Percentiles rank a stretch among this genome's conserved stretches.
Evolutionary conservation across 1,140 invertebrate genomes (phyloP).

Genomic region (Brachionus rubens): DNA sequence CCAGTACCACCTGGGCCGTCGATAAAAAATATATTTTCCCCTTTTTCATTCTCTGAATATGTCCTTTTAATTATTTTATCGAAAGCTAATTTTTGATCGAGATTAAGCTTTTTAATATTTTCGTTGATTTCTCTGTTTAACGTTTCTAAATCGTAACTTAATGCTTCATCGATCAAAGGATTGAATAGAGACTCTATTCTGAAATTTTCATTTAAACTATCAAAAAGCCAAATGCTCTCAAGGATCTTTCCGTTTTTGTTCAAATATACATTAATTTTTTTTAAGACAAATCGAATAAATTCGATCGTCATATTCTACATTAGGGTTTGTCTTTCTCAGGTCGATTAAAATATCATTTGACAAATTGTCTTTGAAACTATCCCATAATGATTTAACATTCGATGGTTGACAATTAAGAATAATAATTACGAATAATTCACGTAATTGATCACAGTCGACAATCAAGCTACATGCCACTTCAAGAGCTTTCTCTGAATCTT

Average conservation of each 20-base stretch:
- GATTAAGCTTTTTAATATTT: neutral
- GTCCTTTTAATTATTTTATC: neutral
- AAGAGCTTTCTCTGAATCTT: neutral
- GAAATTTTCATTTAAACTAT: neutral
- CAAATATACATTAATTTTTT: neutral
- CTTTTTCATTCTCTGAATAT: neutral
- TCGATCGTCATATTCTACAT: neutral
- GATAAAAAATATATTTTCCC: neutral
- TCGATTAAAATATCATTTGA: conserved; percentile 2
- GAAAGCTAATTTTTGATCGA: neutral
- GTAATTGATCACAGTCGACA: neutral
- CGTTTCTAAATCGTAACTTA: neutral
- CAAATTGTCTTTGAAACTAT: neutral
- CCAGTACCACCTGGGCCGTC: neutral
- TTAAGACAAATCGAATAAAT: conserved; percentile 1
- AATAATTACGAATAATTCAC: conserved; percentile 3
- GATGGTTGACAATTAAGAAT: conserved; percentile 9
- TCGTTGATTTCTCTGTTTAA: neutral
- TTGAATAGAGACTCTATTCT: neutral
- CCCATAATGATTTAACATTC: neutral
- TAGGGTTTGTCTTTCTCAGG: neutral
- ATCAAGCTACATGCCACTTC: neutral
- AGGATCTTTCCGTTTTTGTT: neutral
- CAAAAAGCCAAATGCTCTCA: neutral
- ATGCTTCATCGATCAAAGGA: neutral